Percentiles rank a stretch among this genome's conserved stretches.
These are phyloP conservation scores for Harpagoxenus sublaevis DNA, from an alignment of 2,888 invertebrate genomes.

Conservation along the genomic window DNA sequence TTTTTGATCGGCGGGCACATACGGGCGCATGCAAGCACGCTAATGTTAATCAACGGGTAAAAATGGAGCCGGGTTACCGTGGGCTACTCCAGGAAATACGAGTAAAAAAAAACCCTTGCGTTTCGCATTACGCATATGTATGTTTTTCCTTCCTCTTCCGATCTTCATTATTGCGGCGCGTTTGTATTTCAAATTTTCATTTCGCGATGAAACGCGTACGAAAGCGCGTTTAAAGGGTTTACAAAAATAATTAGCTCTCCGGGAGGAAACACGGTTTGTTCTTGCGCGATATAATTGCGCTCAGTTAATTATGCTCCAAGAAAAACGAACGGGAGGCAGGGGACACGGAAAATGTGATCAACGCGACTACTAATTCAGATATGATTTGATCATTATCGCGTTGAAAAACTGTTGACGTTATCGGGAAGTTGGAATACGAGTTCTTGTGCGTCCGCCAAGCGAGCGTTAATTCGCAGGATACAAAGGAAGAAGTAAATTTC, in stretches of 20 bases:
- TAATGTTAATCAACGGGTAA: conserved; percentile 1
- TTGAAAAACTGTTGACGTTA: conserved; percentile 6
- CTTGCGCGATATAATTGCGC: conserved; percentile 14
- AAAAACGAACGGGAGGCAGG: conserved; percentile 1
- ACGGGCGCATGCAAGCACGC: background rate
- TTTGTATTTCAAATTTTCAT: background rate
- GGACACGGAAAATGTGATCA: background rate
- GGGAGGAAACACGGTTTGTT: background rate
- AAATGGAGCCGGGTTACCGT: background rate
- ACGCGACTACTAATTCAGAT: conserved; percentile 13
- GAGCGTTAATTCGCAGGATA: conserved; percentile 1
- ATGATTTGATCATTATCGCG: conserved; percentile 19
- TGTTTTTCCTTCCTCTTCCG: background rate
- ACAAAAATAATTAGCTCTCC: conserved; percentile 24
- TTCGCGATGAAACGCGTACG: background rate
- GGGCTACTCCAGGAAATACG: background rate
- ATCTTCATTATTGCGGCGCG: background rate
- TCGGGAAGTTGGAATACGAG: background rate
- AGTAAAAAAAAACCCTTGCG: background rate
- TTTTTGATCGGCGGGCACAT: background rate
- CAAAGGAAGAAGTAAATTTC: conserved; percentile 14
- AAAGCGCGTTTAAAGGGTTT: background rate
- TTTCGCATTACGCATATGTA: background rate
- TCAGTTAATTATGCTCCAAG: conserved; percentile 1
- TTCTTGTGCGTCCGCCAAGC: background rate